Evolutionary conservation across 2,888 invertebrate genomes (phyloP), one percentile per base, ranked within the genome.

Genomic region (Polietes domitor): DNA sequence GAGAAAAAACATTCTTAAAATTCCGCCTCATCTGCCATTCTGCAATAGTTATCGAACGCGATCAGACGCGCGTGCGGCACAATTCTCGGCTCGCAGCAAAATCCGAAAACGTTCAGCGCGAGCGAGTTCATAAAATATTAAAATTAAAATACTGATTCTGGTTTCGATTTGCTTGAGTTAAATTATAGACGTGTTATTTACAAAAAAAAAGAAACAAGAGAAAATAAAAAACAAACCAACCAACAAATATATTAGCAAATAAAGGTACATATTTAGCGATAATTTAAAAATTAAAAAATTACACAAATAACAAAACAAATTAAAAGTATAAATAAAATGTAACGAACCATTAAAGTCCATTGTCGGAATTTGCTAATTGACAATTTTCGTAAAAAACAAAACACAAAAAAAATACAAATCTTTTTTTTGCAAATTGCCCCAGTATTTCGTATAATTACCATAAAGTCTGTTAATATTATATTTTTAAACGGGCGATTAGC

Each of bases 41-140:
- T 47, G 21, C 68, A 82, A 79, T 74, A 82, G 77, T 74, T 55
- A 61, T 73, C 73, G 68, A 68, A 77, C 19, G 79, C 43, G 79
- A 65, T 63, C 61, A 75, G 83, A 83, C 83, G 83, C 80, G 65
- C n/a, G 26, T 78, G 32, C 61, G 61, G 61, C 26, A 28, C 1
- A 58, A 21, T 47, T n/a, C n/a, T n/a, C 47, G n/a, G 47, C 2
- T n/a, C 47, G n/a, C 15, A 47, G 4, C 47, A 47, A 47, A 47
- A 47, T n/a, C n/a, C n/a, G n/a, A n/a, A 47, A 47, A 47, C 47
- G 37, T 12, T 37, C 6, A 37, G 9, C 37, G 37, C 10, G 32
- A n/a, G n/a, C n/a, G n/a, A n/a, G n/a, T n/a, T n/a, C n/a, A n/a
- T n/a, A n/a, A n/a, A n/a, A n/a, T n/a, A n/a, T n/a, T n/a, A n/a